Base-by-base conservation (phyloP, 2,113 vertebrate species). In the Tachysurus fulvidraco region DNA sequence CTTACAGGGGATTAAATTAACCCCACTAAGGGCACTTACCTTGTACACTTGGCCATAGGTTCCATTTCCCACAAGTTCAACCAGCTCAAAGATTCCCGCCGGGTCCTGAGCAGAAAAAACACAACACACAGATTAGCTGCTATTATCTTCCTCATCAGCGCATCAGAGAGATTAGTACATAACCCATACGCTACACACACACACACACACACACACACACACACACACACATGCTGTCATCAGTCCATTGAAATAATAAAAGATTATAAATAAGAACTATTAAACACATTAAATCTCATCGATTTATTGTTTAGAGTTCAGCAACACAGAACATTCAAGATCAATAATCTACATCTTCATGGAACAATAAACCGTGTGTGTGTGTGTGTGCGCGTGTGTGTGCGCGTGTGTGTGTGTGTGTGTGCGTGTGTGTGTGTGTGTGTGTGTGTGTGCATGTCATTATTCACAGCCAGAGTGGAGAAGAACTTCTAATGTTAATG, bases 41-140 rank as follows among this genome's bases (percentile, higher is more conserved):
- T 99, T 99, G 91, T 99, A 99, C 52, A 99, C 98, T 93, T 99
- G 98, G 52, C 98, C 98, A 0, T 99, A 99, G 19, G 98, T 99
- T 77, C 98, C 98, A 94, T 99, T 99, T 91, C 98, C 98, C 93
- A 99, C 98, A 89, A 99, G 96, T 92, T 99, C 98, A 54, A 99
- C 98, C 93, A 99, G 92, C 93, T 99, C 98, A 89, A 99, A 99
- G 93, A 99, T 99, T 81, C 98, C 98, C 82, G 98, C 98, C 84
- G 98, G 98, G 93, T 99, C 98, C 98, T 99, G 93, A 67, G 76
- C 87, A 80, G 86, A 92, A 89, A 79, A 83, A 85, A 62, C 14
- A 59, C 74, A 30, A 86, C 62, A 73, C 28, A 82, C 16, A 69
- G 82, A 86, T 30, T 84, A 90, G 59, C 44, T 36, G 52, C 67